phyloP scores from a whole-genome alignment of 2,797 vertebrate species.

The Karalla daura region DNA sequence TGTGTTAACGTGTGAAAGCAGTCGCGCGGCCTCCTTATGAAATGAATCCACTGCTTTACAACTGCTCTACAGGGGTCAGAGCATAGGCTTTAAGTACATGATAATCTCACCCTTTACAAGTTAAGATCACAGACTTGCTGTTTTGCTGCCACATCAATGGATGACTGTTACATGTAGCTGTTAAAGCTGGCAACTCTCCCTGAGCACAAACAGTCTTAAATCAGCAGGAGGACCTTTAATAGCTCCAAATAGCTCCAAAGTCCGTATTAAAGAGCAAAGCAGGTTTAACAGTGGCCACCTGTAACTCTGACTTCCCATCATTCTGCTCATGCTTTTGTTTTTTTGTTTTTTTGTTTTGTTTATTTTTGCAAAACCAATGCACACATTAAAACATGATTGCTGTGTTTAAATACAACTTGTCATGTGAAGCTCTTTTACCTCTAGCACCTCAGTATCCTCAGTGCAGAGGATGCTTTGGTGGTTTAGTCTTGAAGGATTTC shows the following conservation, averaged over 20 bases:
- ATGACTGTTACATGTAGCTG: no score
- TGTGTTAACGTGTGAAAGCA: no score
- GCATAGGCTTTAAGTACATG: no score
- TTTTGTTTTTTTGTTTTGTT: neutral
- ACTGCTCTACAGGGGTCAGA: no score
- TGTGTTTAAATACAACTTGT: neutral
- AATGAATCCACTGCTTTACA: no score
- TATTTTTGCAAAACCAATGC: neutral
- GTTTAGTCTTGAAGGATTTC: neutral
- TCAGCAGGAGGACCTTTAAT: neutral
- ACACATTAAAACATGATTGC: neutral
- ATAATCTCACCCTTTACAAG: no score
- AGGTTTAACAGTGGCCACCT: neutral
- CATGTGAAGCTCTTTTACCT: neutral
- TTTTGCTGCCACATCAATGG: no score
- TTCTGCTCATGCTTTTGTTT: no score
- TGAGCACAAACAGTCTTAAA: no score
- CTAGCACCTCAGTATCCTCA: neutral
- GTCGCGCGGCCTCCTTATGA: no score
- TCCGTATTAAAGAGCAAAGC: neutral
- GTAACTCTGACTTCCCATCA: neutral
- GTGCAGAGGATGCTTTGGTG: neutral
- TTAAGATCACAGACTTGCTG: no score
- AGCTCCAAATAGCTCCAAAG: neutral
- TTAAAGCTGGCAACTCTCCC: no score